These are phyloP conservation scores for Teleopsis dalmanni DNA, from an alignment of 1,140 invertebrate genomes.

Conservation along the genomic window DNA sequence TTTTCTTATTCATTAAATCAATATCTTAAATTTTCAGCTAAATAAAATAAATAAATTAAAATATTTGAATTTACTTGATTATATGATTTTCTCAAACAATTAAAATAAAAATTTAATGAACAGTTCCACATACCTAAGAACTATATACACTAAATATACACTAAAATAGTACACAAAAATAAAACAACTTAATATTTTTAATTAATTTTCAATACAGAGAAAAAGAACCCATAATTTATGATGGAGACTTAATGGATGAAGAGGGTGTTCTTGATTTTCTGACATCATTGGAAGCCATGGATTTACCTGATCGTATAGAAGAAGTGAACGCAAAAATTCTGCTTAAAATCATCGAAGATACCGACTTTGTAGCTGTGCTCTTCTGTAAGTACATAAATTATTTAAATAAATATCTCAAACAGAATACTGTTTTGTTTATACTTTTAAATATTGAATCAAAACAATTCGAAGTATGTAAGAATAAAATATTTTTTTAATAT, in stretches of 20 bases:
- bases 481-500: conserved; percentile 19
- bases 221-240: conserved; percentile 87
- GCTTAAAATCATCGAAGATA: conserved; percentile 84
- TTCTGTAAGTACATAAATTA: conserved; percentile 73
- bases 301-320: conserved; percentile 89
- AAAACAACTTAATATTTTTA: background rate
- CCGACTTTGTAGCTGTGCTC: conserved; percentile 84
- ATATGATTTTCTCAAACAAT: no score
- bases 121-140: no score
- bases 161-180: background rate
- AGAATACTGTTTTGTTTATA: background rate
- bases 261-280: conserved; percentile 87
- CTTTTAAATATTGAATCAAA: background rate
- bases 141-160: no score
- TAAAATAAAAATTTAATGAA: no score
- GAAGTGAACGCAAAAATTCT: conserved; percentile 90
- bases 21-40: no score
- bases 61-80: no score
- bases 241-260: conserved; percentile 92
- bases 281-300: conserved; percentile 88
- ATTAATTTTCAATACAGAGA: conserved; percentile 48
- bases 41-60: no score
- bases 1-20: no score
- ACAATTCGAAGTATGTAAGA: conserved; percentile 2
- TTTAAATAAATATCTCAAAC: background rate